A percentile compares a stretch with the other conserved stretches of the same genome.
Evolutionary conservation across 1,140 invertebrate species (phyloP).

Genomic region (Zaprionus inermis): DNA sequence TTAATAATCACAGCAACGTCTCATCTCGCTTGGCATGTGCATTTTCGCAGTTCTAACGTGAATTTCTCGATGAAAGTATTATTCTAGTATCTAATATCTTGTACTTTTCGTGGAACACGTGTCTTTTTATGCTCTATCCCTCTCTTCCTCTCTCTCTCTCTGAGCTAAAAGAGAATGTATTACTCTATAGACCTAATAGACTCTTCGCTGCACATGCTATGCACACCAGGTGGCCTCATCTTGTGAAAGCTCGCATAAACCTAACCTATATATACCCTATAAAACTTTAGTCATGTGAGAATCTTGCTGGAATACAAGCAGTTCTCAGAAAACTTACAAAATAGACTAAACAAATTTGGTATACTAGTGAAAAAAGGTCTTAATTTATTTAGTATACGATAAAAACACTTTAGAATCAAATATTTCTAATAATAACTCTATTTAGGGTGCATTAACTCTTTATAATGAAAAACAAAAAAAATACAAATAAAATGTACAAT

Average conservation of each 20-base stretch:
- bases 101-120: neutral
- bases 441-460: too few species aligned
- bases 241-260: neutral
- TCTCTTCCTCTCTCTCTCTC: too few species aligned
- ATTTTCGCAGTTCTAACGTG: neutral
- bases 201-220: neutral
- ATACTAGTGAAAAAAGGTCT: neutral
- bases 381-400: too few species aligned
- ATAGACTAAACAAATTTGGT: neutral
- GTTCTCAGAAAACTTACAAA: neutral
- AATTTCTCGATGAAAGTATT: neutral
- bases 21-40: neutral
- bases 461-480: too few species aligned
- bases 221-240: neutral
- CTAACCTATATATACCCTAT: too few species aligned
- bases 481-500: too few species aligned
- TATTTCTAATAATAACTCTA: too few species aligned
- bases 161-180: neutral
- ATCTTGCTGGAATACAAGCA: too few species aligned
- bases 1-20: slow-evolving; percentile 6
- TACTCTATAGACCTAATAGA: neutral
- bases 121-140: too few species aligned
- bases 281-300: too few species aligned
- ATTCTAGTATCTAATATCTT: neutral
- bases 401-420: too few species aligned